Percentiles rank a stretch among this genome's conserved stretches.
Evolutionary conservation across 2,113 vertebrate species (phyloP).

Genomic region (Phyllopteryx taeniolatus): DNA sequence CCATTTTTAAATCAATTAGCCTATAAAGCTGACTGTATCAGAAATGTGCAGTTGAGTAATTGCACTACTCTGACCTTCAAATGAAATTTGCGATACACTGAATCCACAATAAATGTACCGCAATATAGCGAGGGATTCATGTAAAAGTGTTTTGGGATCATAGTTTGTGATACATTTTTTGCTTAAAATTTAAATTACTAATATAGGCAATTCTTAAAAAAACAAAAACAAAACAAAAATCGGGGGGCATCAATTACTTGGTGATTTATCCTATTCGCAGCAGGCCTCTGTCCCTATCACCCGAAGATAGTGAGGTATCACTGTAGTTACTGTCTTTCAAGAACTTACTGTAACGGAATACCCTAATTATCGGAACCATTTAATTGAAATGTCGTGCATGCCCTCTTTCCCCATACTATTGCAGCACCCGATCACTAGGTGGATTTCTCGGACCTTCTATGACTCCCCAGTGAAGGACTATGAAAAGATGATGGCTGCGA

Average conservation of each 20-base stretch:
- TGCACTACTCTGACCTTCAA: too few relatives aligned
- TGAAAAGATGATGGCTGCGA: conserved; percentile 83
- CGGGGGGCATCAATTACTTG: not conserved
- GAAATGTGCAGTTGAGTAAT: too few relatives aligned
- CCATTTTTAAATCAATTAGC: too few relatives aligned
- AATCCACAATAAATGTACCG: too few relatives aligned
- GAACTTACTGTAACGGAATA: not conserved
- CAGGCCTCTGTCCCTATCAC: not conserved
- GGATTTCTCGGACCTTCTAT: conserved; percentile 76
- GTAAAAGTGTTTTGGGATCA: not conserved
- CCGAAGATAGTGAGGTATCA: not conserved
- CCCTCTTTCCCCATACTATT: conserved; percentile 8
- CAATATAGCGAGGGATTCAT: not conserved
- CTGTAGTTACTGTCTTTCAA: not conserved
- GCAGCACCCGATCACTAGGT: conserved; percentile 93
- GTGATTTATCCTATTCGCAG: not conserved
- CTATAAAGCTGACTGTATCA: too few relatives aligned
- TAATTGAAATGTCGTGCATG: not conserved
- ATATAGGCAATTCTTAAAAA: too few relatives aligned
- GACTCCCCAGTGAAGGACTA: conserved; percentile 87
- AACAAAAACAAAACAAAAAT: too few relatives aligned
- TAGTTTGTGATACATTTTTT: too few relatives aligned
- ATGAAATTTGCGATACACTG: too few relatives aligned
- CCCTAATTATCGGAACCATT: not conserved
- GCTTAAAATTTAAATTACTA: too few relatives aligned